Base-by-base conservation (phyloP, 2,797 vertebrate species). In the Sardinella longiceps region DNA sequence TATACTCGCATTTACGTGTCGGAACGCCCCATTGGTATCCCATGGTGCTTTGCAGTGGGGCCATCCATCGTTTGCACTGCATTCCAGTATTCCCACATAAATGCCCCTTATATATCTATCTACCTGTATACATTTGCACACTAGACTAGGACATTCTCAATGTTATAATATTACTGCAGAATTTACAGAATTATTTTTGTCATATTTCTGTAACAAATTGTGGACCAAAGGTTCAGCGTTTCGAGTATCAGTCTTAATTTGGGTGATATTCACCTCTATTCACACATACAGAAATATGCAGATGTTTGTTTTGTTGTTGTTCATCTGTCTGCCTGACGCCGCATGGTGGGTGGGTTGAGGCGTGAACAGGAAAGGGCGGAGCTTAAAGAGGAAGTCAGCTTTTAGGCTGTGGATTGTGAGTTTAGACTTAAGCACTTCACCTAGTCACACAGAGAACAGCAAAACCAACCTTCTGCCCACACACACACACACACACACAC, bases 51-150 rank as follows among this genome's bases (percentile, higher is more conserved):
- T 87, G 87, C 86, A 84, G 90, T 91, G 89, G 88, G 87, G 88
- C 93, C 90, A 90, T 94, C 93, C 90, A 90, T 94, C 90, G 87
- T 95, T 94, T 95, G 95, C 94, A 95, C 94, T 94, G 92, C 94
- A 93, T 94, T 89, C 92, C 94, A 93, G 93, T 95, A 94, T 95
- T 94, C 93, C 93, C 92, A 91, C 93, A 94, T 95, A 92, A 90
- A 94, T 90, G 89, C 93, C 92, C 89, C 92, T 92, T 90, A 94
- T 92, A 92, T 94, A 93, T 90, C 93, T 92, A 92, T 94, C 93
- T 93, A 94, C 93, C 90, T 94, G 93, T 94, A 92, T 91, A 94
- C 91, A 92, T 95, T 96, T 96, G 94, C 95, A 96, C 95, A 95
- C 92, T 92, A 92, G 91, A 93, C 90, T 94, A 95, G 94, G 94